phyloP scores from a whole-genome alignment of 1,140 invertebrate genomes.

The Anoplolepis gracilipes region DNA sequence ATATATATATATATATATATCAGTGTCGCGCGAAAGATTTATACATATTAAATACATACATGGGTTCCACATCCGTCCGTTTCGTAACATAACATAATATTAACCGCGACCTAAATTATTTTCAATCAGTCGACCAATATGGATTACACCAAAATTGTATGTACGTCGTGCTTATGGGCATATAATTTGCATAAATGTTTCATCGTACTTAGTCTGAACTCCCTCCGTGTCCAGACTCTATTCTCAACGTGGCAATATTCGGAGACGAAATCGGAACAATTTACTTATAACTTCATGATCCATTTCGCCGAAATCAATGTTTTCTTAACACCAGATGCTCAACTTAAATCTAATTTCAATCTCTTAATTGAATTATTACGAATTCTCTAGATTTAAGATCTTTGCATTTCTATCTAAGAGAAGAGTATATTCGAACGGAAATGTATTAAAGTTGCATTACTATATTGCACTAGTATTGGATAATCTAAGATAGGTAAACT shows the following conservation, averaged over 20 bases:
- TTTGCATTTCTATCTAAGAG: not conserved
- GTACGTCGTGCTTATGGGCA: not conserved
- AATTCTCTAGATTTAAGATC: not conserved
- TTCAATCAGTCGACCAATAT: slow-evolving; percentile 26
- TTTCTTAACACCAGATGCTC: slow-evolving; percentile 7
- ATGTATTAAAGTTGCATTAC: not conserved
- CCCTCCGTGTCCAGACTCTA: not conserved
- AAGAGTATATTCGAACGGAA: not conserved
- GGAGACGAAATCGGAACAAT: slow-evolving; percentile 36
- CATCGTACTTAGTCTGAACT: not conserved
- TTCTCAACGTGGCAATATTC: not conserved
- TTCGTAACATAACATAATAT: not conserved
- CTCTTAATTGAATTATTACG: not conserved
- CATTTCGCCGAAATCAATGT: not conserved
- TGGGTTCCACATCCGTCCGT: not conserved
- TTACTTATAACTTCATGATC: slow-evolving; percentile 44
- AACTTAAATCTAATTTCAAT: not conserved
- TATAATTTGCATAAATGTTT: slow-evolving; percentile 9
- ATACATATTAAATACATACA: not conserved
- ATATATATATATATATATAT: not conserved
- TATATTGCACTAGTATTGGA: not conserved
- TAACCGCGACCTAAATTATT: slow-evolving; percentile 53
- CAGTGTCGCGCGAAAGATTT: slow-evolving; percentile 1
- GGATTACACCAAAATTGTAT: slow-evolving; percentile 45
- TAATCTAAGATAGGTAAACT: not conserved